Conservation (phyloP, 2,797 vertebrate genomes). For the Sarcophilus harrisii region DNA sequence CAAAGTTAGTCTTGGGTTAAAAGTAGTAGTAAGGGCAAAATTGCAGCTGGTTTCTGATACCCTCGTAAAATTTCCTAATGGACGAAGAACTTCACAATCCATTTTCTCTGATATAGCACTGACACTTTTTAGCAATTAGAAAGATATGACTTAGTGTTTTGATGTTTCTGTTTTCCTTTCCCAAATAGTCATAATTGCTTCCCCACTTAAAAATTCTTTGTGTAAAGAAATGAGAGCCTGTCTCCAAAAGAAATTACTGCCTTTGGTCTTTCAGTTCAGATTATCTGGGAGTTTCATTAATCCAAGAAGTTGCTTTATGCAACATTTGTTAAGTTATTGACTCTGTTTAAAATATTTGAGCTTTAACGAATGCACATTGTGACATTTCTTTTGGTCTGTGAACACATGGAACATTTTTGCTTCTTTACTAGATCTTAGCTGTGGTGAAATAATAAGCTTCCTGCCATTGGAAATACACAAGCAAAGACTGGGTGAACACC, state of each 20-base stretch:
- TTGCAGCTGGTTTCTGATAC: conserved; percentile 1
- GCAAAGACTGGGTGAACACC: not conserved
- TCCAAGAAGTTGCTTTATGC: not conserved
- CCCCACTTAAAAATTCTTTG: not conserved
- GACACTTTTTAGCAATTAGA: not conserved
- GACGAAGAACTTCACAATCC: not conserved
- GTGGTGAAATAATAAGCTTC: not conserved
- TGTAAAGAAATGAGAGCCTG: not conserved
- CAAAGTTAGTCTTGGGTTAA: not conserved
- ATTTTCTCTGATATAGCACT: not conserved
- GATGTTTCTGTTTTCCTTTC: not conserved
- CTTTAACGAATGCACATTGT: not conserved
- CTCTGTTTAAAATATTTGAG: not conserved
- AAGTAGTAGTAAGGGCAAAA: not conserved
- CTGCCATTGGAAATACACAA: not conserved
- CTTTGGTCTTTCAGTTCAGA: not conserved
- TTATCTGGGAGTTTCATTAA: not conserved
- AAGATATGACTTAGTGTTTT: not conserved
- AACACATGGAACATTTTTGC: not conserved
- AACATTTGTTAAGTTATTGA: not conserved
- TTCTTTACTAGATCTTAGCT: not conserved
- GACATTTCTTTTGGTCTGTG: not conserved
- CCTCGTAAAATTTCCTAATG: not conserved
- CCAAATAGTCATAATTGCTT: not conserved
- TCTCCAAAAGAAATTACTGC: not conserved